These are phyloP conservation scores for Caradrina clavipalpis DNA, from an alignment of 2,888 invertebrate genomes.

Conservation along the genomic window DNA sequence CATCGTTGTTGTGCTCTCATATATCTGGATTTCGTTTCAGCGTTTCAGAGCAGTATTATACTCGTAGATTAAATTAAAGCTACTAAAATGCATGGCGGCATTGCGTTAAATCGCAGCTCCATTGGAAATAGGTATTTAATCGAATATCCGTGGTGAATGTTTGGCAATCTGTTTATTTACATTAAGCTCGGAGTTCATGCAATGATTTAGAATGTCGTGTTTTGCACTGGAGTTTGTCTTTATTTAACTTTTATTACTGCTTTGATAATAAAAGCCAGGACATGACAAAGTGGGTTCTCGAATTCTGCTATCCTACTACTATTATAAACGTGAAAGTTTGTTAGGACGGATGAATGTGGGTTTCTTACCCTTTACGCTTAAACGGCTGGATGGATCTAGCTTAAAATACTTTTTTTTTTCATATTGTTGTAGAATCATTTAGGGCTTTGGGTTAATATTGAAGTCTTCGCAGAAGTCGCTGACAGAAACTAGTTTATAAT, in stretches of 20 bases:
- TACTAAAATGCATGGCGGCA: slow-evolving; percentile 30
- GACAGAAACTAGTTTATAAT: too few species aligned
- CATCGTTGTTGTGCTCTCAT: background rate
- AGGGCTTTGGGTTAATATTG: too few species aligned
- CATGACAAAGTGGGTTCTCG: too few species aligned
- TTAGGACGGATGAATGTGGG: too few species aligned
- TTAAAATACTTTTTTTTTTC: too few species aligned
- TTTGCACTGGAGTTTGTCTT: background rate
- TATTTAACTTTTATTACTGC: background rate
- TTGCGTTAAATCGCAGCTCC: slow-evolving; percentile 32
- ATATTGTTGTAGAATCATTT: too few species aligned
- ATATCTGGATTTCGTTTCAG: background rate
- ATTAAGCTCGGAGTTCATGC: slow-evolving; percentile 10
- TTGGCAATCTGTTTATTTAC: slow-evolving; percentile 29
- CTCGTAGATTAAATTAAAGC: slow-evolving; percentile 38
- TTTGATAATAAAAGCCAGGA: too few species aligned
- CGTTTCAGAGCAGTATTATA: slow-evolving; percentile 3
- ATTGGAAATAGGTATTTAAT: slow-evolving; percentile 39
- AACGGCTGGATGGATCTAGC: too few species aligned
- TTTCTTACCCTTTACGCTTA: too few species aligned
- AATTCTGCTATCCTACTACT: too few species aligned
- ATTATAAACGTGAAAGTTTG: too few species aligned
- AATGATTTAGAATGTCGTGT: slow-evolving; percentile 7
- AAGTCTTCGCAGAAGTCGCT: too few species aligned
- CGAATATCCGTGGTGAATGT: slow-evolving; percentile 27